These are phyloP conservation scores for Anthopleura sola DNA, from an alignment of 64 coral and sea anemone species.

Conservation along the genomic window DNA sequence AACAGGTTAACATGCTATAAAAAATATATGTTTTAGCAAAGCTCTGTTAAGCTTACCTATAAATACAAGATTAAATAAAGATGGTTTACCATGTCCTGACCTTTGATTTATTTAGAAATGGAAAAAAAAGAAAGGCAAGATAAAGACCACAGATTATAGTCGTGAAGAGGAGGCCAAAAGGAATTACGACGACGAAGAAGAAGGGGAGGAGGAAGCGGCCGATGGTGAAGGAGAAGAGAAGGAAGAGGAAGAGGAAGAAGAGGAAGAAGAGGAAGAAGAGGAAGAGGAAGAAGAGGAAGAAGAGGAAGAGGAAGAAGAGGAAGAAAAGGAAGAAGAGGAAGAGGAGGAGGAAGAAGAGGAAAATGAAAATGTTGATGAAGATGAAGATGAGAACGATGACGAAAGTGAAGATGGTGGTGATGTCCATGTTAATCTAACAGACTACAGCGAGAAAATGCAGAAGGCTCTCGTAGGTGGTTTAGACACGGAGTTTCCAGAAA, in stretches of 20 bases:
- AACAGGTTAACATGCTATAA: too few relatives aligned
- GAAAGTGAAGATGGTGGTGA: not conserved
- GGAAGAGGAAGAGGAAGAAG: not conserved
- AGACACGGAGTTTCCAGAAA: constrained; percentile 68
- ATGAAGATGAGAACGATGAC: not conserved
- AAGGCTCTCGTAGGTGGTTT: constrained; percentile 39
- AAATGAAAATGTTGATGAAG: not conserved
- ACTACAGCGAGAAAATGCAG: not conserved
- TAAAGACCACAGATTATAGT: not conserved
- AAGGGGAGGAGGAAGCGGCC: too few relatives aligned
- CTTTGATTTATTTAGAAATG: not conserved
- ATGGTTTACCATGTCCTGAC: too few relatives aligned
- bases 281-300: not conserved
- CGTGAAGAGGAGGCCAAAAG: too few relatives aligned
- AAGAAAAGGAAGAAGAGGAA: not conserved
- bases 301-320: not conserved
- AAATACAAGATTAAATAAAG: too few relatives aligned
- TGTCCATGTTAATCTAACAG: not conserved
- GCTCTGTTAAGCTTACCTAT: too few relatives aligned
- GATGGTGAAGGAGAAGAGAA: not conserved
- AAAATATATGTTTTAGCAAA: too few relatives aligned
- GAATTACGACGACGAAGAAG: not conserved
- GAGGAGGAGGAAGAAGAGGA: not conserved
- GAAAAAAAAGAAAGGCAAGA: not conserved
- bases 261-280: not conserved